phyloP scores from a whole-genome alignment of 2,113 vertebrate species.

The Ariopsis seemanni region DNA sequence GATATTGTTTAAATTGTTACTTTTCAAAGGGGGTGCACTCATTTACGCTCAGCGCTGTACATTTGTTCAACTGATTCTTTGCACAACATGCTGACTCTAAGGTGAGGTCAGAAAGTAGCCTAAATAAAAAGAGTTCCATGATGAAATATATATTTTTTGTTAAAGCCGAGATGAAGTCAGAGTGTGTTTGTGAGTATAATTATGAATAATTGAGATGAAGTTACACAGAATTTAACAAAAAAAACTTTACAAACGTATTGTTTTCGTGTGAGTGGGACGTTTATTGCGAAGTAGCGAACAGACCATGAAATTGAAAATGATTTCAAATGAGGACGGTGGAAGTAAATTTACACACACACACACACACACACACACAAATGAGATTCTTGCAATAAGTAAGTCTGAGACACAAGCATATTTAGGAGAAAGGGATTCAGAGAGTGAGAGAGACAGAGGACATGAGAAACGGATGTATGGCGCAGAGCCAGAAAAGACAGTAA shows the following conservation, averaged over 20 bases:
- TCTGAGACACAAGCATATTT: constrained; percentile 12
- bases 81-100: neutral
- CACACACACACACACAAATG: neutral
- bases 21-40: too few relatives aligned
- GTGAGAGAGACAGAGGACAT: neutral
- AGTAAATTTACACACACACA: neutral
- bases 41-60: too few relatives aligned
- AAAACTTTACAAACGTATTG: neutral
- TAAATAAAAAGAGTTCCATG: neutral
- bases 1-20: too few relatives aligned
- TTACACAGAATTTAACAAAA: neutral
- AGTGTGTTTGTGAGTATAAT: neutral
- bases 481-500: constrained; percentile 37
- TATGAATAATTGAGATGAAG: neutral
- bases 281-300: neutral
- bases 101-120: neutral
- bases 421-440: constrained; percentile 6
- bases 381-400: neutral
- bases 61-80: neutral
- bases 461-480: constrained; percentile 25
- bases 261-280: neutral
- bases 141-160: neutral
- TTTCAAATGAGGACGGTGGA: neutral
- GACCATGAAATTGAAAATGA: constrained; percentile 16
- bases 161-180: neutral